phyloP scores from a whole-genome alignment of 2,113 vertebrate species.

The Tylochromis polylepis region DNA sequence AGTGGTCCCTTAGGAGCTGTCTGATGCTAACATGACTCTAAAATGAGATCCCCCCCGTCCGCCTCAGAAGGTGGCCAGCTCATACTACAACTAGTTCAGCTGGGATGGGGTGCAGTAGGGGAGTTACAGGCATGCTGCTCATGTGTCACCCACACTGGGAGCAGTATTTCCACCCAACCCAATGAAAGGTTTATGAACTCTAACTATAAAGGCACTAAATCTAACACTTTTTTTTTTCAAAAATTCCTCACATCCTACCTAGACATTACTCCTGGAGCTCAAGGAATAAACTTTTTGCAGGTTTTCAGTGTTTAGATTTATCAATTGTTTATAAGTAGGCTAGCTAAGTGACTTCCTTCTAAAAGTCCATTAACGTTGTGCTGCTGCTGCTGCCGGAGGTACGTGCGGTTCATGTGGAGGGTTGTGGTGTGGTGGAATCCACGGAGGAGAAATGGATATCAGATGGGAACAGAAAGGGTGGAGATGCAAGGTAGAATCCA shows the following conservation, averaged over 20 bases:
- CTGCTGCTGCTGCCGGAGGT: slow-evolving; percentile 35
- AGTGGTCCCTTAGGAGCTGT: slow-evolving; percentile 69
- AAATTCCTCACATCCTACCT: slow-evolving; percentile 54
- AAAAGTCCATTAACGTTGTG: slow-evolving; percentile 79
- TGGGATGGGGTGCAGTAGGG: slow-evolving; percentile 40
- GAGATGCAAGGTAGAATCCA: slow-evolving; percentile 65
- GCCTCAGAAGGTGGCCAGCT: slow-evolving; percentile 36
- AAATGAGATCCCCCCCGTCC: background rate
- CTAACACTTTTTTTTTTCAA: slow-evolving; percentile 76
- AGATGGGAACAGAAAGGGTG: slow-evolving; percentile 70
- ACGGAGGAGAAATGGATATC: slow-evolving; percentile 74
- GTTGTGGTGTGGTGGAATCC: slow-evolving; percentile 66
- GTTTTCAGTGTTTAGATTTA: slow-evolving; percentile 79
- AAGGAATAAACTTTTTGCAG: background rate
- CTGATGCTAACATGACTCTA: slow-evolving; percentile 49
- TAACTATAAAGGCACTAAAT: slow-evolving; percentile 93
- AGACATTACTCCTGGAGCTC: slow-evolving; percentile 17
- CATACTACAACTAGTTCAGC: slow-evolving; percentile 21
- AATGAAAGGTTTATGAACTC: slow-evolving; percentile 94
- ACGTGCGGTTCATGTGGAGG: slow-evolving; percentile 44
- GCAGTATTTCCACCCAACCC: slow-evolving; percentile 89
- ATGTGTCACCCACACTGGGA: slow-evolving; percentile 83
- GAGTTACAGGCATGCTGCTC: slow-evolving; percentile 57
- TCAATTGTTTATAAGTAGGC: slow-evolving; percentile 75
- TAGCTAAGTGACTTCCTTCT: slow-evolving; percentile 79